Evolutionary conservation across 2,797 vertebrate genomes (phyloP), one percentile per base, ranked within the genome.

Genomic region (Myoxocephalus aenaeus): DNA sequence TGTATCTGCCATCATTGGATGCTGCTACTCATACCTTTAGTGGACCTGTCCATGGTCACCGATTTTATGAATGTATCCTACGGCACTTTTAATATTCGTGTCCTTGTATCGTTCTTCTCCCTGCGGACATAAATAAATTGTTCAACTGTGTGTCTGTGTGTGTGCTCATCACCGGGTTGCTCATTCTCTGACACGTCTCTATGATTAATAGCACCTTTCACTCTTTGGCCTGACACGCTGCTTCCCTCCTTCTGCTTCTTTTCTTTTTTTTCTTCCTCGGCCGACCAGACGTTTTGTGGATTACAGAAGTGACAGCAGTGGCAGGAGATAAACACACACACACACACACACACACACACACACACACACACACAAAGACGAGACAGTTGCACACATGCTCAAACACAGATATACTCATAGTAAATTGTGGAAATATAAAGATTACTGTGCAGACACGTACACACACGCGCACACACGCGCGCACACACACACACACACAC

Each of bases 141-240:
- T 15, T 29, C 3, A 12, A 51, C 4, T 62, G 29, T 73, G 34
- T 75, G 12, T 32, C 12, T 63, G 9, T 36, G 51, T 70, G 78
- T 65, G 46, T 74, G n/a, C 40, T 67, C 63, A 63, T 76, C 64
- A 76, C 32, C 10, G 17, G 65, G 46, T 61, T 12, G 27, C 38
- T 63, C 59, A 13, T 73, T 70, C 69, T 85, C 87, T 89, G 86
- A 90, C 87, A 51, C 92, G 67, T 50, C 50, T 68, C 62, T 42
- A 6, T 91, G 93, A 94, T 90, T 91, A 93, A 93, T 91, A 83
- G 12, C 87, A 91, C 81, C 86, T 92, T 86, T 91, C 91, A 88
- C 76, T 66, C 65, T 17, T 10, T 68, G 61, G 0, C 3, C 77
- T 83, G 73, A 69, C 77, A 79, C 81, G 65, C 58, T 72, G 73